Evolutionary conservation across 2,888 invertebrate genomes (phyloP).

Genomic region (Pandemis corylana): DNA sequence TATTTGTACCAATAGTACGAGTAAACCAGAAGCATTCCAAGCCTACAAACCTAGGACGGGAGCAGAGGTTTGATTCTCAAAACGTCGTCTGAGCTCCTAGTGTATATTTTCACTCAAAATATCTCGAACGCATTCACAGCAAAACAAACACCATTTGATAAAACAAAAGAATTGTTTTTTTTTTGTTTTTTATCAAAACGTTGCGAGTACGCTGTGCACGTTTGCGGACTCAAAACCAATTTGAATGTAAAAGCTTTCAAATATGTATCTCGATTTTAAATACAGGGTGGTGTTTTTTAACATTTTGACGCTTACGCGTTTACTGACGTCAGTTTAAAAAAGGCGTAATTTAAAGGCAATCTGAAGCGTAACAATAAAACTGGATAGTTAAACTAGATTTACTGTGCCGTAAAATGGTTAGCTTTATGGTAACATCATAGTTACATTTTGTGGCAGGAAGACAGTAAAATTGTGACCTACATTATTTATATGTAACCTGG

Average conservation of each 20-base stretch:
- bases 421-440: slow-evolving; percentile 30
- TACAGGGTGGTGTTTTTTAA: background rate
- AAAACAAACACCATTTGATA: background rate
- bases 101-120: too few relatives aligned
- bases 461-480: slow-evolving; percentile 28
- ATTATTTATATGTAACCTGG: slow-evolving; percentile 5
- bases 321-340: background rate
- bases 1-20: slow-evolving; percentile 3
- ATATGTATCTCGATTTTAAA: background rate
- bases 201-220: background rate
- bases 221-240: background rate
- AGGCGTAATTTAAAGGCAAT: background rate
- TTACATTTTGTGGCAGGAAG: slow-evolving; percentile 34
- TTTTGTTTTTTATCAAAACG: background rate
- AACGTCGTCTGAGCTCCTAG: too few relatives aligned
- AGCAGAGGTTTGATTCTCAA: too few relatives aligned
- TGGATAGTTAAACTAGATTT: slow-evolving; percentile 33
- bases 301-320: background rate
- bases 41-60: too few relatives aligned
- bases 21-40: too few relatives aligned
- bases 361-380: slow-evolving; percentile 29
- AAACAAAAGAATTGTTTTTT: background rate
- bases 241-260: background rate
- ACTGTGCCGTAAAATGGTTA: slow-evolving; percentile 33
- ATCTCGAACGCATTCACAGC: background rate